These are phyloP conservation scores for Prenolepis imparis DNA, from an alignment of 2,888 invertebrate genomes.

Conservation along the genomic window DNA sequence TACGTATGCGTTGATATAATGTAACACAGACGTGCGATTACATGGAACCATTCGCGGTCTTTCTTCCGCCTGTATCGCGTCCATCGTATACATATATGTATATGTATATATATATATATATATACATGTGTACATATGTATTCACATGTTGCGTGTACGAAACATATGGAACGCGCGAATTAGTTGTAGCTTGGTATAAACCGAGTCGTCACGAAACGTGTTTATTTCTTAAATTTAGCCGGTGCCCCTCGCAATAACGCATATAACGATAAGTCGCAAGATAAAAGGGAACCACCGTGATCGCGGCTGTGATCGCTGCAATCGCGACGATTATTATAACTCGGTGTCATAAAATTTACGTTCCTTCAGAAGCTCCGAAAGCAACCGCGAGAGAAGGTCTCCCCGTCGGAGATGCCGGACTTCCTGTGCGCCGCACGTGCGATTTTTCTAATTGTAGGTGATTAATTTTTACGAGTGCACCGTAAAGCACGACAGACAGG, in stretches of 20 bases:
- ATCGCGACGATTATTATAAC: not conserved
- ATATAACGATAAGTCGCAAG: not conserved
- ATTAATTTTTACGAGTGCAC: constrained; percentile 82
- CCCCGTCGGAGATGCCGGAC: not conserved
- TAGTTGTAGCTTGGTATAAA: not conserved
- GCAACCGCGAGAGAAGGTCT: not conserved
- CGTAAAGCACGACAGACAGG: constrained; percentile 82
- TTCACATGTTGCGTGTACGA: not conserved
- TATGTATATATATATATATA: constrained; percentile 9
- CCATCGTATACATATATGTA: not conserved
- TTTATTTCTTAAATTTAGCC: not conserved
- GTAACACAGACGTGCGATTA: constrained; percentile 66
- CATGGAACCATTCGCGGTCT: constrained; percentile 68
- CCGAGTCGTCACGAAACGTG: not conserved
- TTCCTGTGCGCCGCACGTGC: constrained; percentile 41
- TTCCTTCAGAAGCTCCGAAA: constrained; percentile 31
- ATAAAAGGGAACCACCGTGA: not conserved
- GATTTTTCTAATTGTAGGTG: constrained; percentile 81
- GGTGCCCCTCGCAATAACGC: not conserved
- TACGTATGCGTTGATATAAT: constrained; percentile 64
- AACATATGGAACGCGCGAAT: not conserved
- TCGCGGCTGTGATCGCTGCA: not conserved
- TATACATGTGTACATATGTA: constrained; percentile 5
- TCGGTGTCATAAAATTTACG: constrained; percentile 34
- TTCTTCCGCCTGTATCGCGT: constrained; percentile 52